phyloP scores from a whole-genome alignment of 2,113 vertebrate species.

The Larimichthys polyactis region DNA sequence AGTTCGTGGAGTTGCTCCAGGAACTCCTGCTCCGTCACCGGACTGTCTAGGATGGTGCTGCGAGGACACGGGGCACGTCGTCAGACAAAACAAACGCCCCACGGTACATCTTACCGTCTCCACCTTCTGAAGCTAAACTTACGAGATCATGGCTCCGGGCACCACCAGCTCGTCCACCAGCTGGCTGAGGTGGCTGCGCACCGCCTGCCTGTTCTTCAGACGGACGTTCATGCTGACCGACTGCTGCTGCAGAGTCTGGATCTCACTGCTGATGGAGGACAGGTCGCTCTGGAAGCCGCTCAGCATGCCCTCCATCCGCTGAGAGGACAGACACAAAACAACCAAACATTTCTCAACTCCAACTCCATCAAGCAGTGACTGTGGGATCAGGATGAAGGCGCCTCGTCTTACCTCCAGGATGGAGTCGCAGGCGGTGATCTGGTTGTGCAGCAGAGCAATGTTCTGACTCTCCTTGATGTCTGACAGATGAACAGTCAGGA shows the following conservation, averaged over 20 bases:
- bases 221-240: conserved; percentile 95
- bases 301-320: conserved; percentile 96
- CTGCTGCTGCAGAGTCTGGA: conserved; percentile 94
- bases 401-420: conserved; percentile 89
- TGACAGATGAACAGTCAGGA: conserved; percentile 72
- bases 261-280: conserved; percentile 95
- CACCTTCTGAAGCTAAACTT: conserved; percentile 14
- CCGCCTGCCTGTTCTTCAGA: conserved; percentile 92
- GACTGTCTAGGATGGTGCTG: conserved; percentile 91
- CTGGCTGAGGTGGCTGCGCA: conserved; percentile 91
- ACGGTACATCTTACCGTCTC: neutral
- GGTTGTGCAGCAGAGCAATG: conserved; percentile 93
- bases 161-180: conserved; percentile 95
- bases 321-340: neutral
- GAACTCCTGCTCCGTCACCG: conserved; percentile 91
- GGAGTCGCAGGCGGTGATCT: conserved; percentile 94
- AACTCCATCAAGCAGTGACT: neutral
- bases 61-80: accelerated
- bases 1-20: conserved; percentile 94
- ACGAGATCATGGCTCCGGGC: conserved; percentile 91
- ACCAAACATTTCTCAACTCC: no score
- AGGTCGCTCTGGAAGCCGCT: conserved; percentile 94
- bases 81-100: neutral
- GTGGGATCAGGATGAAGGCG: neutral
- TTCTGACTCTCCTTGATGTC: conserved; percentile 96